These are phyloP conservation scores for Stictocephala bisonia DNA, from an alignment of 2,888 invertebrate species.

Conservation along the genomic window DNA sequence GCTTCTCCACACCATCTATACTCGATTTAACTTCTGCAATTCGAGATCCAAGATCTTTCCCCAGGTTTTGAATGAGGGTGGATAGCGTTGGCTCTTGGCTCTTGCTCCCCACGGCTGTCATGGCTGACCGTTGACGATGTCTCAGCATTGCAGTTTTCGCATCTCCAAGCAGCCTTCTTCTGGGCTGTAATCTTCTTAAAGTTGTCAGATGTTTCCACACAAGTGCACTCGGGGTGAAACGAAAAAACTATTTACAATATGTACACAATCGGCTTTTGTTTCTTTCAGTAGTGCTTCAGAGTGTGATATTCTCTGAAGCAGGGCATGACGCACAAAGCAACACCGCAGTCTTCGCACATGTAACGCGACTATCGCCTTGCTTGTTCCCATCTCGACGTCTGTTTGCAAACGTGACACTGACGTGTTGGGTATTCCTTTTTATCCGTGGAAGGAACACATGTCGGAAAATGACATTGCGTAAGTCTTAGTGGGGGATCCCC, in stretches of 20 bases:
- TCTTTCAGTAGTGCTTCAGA: neutral
- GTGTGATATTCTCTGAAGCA: conserved; percentile 10
- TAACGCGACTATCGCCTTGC: conserved; percentile 3
- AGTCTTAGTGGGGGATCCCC: conserved; percentile 9
- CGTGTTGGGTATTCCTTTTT: conserved; percentile 20
- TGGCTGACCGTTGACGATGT: too few species aligned
- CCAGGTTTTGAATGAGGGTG: too few species aligned
- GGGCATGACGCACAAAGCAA: neutral
- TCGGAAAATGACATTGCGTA: conserved; percentile 32
- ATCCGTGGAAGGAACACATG: conserved; percentile 25
- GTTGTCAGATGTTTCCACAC: too few species aligned
- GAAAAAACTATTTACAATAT: neutral
- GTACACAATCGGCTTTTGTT: neutral
- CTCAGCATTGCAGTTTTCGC: too few species aligned
- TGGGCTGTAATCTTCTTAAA: too few species aligned
- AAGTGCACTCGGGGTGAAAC: too few species aligned
- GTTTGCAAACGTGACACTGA: neutral
- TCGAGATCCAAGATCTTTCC: too few species aligned
- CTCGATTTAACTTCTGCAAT: too few species aligned
- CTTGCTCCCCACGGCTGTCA: too few species aligned
- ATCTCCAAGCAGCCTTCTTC: too few species aligned
- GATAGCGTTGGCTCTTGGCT: too few species aligned
- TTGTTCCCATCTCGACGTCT: neutral
- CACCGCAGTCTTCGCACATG: conserved; percentile 3
- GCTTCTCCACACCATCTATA: too few species aligned